Percentiles rank a stretch among this genome's conserved stretches.
These are phyloP conservation scores for Diaperis boleti DNA, from an alignment of 2,888 invertebrate genomes.

Conservation along the genomic window DNA sequence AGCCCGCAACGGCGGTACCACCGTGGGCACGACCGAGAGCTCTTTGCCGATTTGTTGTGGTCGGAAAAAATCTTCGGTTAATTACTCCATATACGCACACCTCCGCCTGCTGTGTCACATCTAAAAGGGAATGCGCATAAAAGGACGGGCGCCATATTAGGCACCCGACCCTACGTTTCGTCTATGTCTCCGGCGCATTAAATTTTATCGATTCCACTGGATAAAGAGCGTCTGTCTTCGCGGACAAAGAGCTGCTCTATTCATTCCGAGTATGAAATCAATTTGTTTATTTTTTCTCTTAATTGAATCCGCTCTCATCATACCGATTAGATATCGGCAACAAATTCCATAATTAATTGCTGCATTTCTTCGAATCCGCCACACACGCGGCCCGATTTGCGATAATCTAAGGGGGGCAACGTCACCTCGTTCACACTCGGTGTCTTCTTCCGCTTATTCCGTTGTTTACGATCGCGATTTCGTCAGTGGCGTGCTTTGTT, in stretches of 20 bases:
- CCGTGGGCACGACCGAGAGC: too few species aligned
- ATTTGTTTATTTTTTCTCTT: conserved; percentile 39
- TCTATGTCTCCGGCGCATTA: too few species aligned
- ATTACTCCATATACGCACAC: too few species aligned
- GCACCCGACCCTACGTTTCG: too few species aligned
- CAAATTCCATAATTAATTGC: conserved; percentile 56
- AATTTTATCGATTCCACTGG: too few species aligned
- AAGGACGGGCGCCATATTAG: too few species aligned
- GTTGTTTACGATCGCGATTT: conserved; percentile 14
- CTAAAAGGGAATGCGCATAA: too few species aligned
- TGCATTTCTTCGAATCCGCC: conserved; percentile 52
- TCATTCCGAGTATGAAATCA: conserved; percentile 45
- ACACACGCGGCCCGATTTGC: conserved; percentile 49
- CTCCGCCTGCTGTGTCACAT: too few species aligned
- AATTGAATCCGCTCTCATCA: conserved; percentile 31
- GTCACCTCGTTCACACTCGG: conserved; percentile 21
- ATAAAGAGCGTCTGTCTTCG: neutral
- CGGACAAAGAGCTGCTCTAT: conserved; percentile 21
- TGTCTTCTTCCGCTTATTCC: conserved; percentile 8
- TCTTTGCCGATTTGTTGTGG: too few species aligned
- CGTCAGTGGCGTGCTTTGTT: conserved; percentile 1
- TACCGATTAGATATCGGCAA: conserved; percentile 51
- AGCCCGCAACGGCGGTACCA: conserved; percentile 1
- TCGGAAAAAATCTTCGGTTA: too few species aligned
- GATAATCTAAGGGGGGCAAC: conserved; percentile 18